Evolutionary conservation across 2,888 invertebrate genomes (phyloP), one percentile per base, ranked within the genome.

Genomic region (Acheta domesticus): DNA sequence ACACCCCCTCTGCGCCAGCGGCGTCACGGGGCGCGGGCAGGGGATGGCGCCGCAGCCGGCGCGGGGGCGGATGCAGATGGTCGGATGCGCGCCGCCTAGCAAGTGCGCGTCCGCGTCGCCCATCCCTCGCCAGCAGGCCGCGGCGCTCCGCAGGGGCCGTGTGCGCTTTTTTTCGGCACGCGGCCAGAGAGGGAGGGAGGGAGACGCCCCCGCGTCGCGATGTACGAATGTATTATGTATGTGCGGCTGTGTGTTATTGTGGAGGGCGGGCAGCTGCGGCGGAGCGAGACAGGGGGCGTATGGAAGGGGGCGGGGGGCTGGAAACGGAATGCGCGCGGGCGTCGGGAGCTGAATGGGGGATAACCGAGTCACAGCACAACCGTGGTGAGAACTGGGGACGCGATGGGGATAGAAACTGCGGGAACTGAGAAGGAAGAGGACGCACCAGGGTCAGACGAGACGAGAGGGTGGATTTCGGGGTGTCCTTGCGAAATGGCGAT

Each of bases 151-250:
- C 36, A 36, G 36, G 36, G 36, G 36, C 36, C 36, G 36, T 36
- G 36, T 36, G 36, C 36, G 36, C 36, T 36, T 36, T 36, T 36
- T 36, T 36, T 5, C 36, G 62, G 62, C 62, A n/a, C 16, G 0
- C n/a, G 8, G 62, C 62, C 14, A 62, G 12, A 62, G 62, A 12
- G 62, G 11, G 16, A 62, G 16, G 62, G 62, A 62, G 62, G n/a
- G 62, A 62, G 16, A 62, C 62, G 62, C 14, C 62, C 62, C 16
- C 62, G 62, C 62, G 14, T n/a, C 16, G 62, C 62, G 62, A n/a
- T 62, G 62, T 62, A 62, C 62, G 62, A 62, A 62, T 62, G 62
- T 62, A 62, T 62, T 62, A 62, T 62, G 62, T n/a, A 62, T 62
- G 62, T 14, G 62, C 16, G 62, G 16, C 62, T 62, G 62, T 62